A percentile compares a stretch with the other conserved stretches of the same genome.
Evolutionary conservation across 2,797 vertebrate species (phyloP).

Genomic region (Neosilurus hyrtlii): DNA sequence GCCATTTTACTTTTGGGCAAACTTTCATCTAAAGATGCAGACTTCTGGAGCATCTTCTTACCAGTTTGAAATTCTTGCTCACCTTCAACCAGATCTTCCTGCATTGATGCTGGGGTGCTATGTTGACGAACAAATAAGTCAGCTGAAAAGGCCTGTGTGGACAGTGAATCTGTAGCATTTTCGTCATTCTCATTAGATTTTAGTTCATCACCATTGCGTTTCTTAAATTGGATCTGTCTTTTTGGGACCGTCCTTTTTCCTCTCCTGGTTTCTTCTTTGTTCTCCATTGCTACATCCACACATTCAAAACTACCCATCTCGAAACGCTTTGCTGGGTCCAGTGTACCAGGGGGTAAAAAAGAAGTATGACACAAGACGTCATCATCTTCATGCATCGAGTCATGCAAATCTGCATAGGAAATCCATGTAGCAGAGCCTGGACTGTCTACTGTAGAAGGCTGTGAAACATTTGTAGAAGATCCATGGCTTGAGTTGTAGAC

Average conservation of each 20-base stretch:
- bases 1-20: constrained; percentile 80
- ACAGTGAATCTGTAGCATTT: constrained; percentile 60
- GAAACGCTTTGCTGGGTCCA: constrained; percentile 67
- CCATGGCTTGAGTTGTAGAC: constrained; percentile 82
- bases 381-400: constrained; percentile 66
- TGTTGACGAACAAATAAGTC: constrained; percentile 70
- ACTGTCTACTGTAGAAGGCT: constrained; percentile 79
- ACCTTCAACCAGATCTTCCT: constrained; percentile 56
- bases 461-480: constrained; percentile 77
- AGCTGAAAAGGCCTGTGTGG: constrained; percentile 60
- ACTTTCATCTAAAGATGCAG: constrained; percentile 79
- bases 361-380: constrained; percentile 62
- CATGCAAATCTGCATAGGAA: constrained; percentile 73
- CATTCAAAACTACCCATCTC: constrained; percentile 83
- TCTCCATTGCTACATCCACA: constrained; percentile 86
- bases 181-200: constrained; percentile 76
- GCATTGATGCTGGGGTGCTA: constrained; percentile 69
- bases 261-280: constrained; percentile 69
- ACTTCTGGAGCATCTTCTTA: constrained; percentile 79
- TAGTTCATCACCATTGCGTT: constrained; percentile 73
- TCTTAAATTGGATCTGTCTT: constrained; percentile 90
- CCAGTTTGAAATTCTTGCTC: constrained; percentile 56
- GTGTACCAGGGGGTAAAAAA: constrained; percentile 57
- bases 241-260: constrained; percentile 89
- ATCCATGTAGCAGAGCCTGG: constrained; percentile 72